Evolutionary conservation across 2,888 invertebrate genomes (phyloP), one percentile per base, ranked within the genome.

Genomic region (Cheilosia scutellata): DNA sequence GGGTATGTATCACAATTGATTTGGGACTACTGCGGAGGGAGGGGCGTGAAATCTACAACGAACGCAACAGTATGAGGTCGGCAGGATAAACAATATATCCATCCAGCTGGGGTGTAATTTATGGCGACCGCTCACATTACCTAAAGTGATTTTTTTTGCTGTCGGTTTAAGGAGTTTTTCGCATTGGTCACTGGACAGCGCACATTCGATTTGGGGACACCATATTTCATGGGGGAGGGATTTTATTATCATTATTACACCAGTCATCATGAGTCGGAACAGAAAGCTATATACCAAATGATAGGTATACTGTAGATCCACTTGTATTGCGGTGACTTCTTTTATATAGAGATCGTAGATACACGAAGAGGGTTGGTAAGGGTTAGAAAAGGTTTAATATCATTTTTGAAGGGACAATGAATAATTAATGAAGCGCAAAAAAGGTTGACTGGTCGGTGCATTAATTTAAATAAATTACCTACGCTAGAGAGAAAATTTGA

Each of bases 1-100:
- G 5, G 5, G 37, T 20, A 40, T 25, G 49, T 49, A 49, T 47
- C 53, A 53, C 77, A 77, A 68, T 77, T 70, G 68, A 77, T 77
- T 78, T 63, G 31, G 16, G 5, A 33, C 11, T 29, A 27, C 4
- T 5, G 33, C 13, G 20, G 20, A 51, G 25, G 42, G 27, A 37
- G 29, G 42, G 6, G 20, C 42, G 13, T 37, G 42, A 47, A 37
- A 37, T 11, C 31, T 49, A 47, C 2, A 29, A 77, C 20, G 20
- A 20, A 20, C 20, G 77, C 68, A 77, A 76, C 68, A 70, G 77
- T 47, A 53, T 9, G 29, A 9, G 37, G n/a, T 13, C 37, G 29
- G 40, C 40, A 13, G n/a, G 57, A 31, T 37, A 29, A 33, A 11
- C 9, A 31, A 42, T 33, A n/a, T 44, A 47, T 55, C 7, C 57